Evolutionary conservation across 1,140 invertebrate species (phyloP).

Genomic region (Andricus grossulariae): DNA sequence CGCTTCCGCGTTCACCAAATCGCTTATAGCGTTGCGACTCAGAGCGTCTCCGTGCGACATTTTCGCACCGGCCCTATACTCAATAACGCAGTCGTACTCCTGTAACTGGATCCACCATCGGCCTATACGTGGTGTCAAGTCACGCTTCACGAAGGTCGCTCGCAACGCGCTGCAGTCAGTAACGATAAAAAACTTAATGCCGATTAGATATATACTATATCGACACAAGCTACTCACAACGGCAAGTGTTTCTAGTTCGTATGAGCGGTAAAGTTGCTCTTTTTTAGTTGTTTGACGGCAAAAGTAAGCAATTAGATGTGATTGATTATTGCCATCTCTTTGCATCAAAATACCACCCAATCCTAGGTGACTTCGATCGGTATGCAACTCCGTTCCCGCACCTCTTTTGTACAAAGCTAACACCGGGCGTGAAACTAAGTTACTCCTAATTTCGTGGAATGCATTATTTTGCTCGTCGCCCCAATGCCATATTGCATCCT

Average conservation of each 20-base stretch:
- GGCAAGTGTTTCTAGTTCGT: too few relatives aligned
- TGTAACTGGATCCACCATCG: too few relatives aligned
- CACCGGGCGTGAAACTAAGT: slow-evolving; percentile 44
- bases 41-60: neutral
- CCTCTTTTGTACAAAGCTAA: slow-evolving; percentile 42
- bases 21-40: neutral
- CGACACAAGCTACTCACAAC: too few relatives aligned
- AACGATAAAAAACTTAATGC: too few relatives aligned
- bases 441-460: slow-evolving; percentile 33
- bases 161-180: too few relatives aligned
- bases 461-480: slow-evolving; percentile 30
- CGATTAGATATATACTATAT: too few relatives aligned
- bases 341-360: slow-evolving; percentile 58
- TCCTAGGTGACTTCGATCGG: slow-evolving; percentile 56
- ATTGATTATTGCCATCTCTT: neutral
- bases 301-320: too few relatives aligned
- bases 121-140: too few relatives aligned
- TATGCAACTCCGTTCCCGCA: slow-evolving; percentile 40
- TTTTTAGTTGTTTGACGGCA: too few relatives aligned
- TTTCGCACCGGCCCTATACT: neutral
- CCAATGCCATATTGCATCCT: slow-evolving; percentile 36
- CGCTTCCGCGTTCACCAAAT: neutral
- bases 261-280: too few relatives aligned
- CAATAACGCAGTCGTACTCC: neutral
- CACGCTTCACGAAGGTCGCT: too few relatives aligned